Evolutionary conservation across 2,888 invertebrate genomes (phyloP), one percentile per base, ranked within the genome.

Genomic region (Sepiola atlantica): DNA sequence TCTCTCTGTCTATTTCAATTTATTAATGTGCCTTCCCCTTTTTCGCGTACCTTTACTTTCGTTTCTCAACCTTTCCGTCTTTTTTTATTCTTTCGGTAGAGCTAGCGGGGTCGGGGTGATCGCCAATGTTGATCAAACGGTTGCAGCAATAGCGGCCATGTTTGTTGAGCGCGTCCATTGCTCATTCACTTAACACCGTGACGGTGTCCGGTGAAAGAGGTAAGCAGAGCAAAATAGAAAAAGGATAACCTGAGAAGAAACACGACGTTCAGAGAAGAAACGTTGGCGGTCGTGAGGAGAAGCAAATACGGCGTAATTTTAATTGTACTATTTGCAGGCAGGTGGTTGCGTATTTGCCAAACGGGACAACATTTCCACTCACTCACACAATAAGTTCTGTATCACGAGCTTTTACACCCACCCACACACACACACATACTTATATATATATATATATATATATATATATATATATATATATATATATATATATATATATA

Each of bases 251-350:
- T 45, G 45, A 45, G 45, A 45, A 2, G 45, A 77, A 77, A 77
- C n/a, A 77, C 12, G n/a, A 28, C 21, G n/a, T 21, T 77, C 10
- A 24, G n/a, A 28, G n/a, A 24, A 77, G 28, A 24, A 61, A 24
- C 28, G 24, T 61, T 14, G 32, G 45, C 14, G 77, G n/a, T 10
- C n/a, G 16, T 16, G 4, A 16, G 77, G 14, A 12, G 1, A 16
- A 14, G 0, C 61, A 20, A n/a, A 77, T n/a, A 77, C 1, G n/a
- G 32, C 1, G n/a, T 16, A 77, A n/a, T 32, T 77, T 12, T 77
- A 77, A 77, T 77, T n/a, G 77, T 77, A 77, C 77, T 77, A n/a
- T 77, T 77, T n/a, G 77, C 14, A 77, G 77, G n/a, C 77, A 77
- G 77, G 77, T 77, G 77, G 77, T 16, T 77, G n/a, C 4, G 32